These are phyloP conservation scores for Protonibea diacanthus DNA, from an alignment of 2,797 vertebrate genomes.

Conservation along the genomic window DNA sequence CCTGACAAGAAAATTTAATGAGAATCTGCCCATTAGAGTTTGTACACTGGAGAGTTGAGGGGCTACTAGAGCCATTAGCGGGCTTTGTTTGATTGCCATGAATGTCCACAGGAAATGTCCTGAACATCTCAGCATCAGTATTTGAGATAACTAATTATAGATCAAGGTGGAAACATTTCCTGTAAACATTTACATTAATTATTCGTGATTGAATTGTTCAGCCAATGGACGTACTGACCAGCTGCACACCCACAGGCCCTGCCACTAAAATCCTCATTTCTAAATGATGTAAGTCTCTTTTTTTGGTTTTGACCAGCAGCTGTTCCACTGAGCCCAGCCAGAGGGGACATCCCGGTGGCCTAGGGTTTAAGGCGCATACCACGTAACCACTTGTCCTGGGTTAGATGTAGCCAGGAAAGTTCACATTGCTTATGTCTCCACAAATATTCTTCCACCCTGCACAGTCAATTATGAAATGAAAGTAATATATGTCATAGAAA, in stretches of 20 bases:
- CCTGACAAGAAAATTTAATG: constrained; percentile 20
- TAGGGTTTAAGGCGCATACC: background rate
- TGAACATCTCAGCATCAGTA: background rate
- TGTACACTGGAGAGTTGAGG: background rate
- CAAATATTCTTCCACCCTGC: constrained; percentile 12
- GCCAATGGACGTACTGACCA: constrained; percentile 3
- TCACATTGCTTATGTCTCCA: constrained; percentile 12
- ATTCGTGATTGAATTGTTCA: background rate
- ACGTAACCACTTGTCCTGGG: constrained; percentile 19
- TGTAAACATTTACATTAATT: background rate
- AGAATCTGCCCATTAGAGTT: constrained; percentile 21
- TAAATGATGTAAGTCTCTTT: background rate
- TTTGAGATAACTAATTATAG: constrained; percentile 8
- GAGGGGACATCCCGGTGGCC: constrained; percentile 22
- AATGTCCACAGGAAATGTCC: constrained; percentile 17
- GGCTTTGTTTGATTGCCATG: background rate
- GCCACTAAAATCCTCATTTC: background rate
- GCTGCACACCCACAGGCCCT: background rate
- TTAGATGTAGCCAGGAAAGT: constrained; percentile 32
- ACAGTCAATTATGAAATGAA: constrained; percentile 12
- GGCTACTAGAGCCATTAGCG: background rate
- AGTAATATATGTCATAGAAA: constrained; percentile 18
- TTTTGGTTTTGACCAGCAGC: constrained; percentile 3
- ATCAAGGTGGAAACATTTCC: background rate
- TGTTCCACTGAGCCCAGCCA: constrained; percentile 13